These are phyloP conservation scores for Athrips mouffetella DNA, from an alignment of 2,888 invertebrate species.

Conservation along the genomic window DNA sequence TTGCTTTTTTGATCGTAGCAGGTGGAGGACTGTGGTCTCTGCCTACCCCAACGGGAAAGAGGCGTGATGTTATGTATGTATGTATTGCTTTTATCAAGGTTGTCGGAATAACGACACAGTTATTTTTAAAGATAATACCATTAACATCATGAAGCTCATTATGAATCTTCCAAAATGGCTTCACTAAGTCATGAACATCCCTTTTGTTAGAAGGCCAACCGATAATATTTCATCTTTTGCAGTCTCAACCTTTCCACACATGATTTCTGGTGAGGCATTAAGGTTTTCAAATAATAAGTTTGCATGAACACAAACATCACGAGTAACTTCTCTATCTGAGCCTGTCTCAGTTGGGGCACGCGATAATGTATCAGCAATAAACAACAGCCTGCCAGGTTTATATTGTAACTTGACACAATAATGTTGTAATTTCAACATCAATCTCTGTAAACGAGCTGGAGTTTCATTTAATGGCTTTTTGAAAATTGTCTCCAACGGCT, in stretches of 20 bases:
- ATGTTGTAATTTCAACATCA: neutral
- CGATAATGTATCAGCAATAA: no score
- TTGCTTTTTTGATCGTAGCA: no score
- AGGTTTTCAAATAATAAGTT: neutral
- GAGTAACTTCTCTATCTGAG: constrained; percentile 9
- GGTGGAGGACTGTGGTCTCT: no score
- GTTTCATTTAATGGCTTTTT: neutral
- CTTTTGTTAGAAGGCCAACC: constrained; percentile 12
- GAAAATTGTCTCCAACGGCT: no score
- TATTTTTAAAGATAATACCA: constrained; percentile 7
- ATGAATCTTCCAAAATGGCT: constrained; percentile 2
- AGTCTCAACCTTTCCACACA: constrained; percentile 8
- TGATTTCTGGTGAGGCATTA: neutral
- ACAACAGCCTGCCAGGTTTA: constrained; percentile 32
- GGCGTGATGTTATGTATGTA: no score
- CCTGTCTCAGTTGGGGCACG: constrained; percentile 22
- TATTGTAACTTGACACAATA: neutral
- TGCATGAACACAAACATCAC: constrained; percentile 16
- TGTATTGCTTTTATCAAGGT: constrained; percentile 2
- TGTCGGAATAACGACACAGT: neutral
- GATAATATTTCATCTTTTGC: neutral
- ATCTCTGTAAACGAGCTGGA: constrained; percentile 14
- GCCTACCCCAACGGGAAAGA: no score
- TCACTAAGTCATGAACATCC: constrained; percentile 4
- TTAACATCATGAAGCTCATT: constrained; percentile 8